phyloP scores from a whole-genome alignment of 2,113 vertebrate species.

The Otus sunia region DNA sequence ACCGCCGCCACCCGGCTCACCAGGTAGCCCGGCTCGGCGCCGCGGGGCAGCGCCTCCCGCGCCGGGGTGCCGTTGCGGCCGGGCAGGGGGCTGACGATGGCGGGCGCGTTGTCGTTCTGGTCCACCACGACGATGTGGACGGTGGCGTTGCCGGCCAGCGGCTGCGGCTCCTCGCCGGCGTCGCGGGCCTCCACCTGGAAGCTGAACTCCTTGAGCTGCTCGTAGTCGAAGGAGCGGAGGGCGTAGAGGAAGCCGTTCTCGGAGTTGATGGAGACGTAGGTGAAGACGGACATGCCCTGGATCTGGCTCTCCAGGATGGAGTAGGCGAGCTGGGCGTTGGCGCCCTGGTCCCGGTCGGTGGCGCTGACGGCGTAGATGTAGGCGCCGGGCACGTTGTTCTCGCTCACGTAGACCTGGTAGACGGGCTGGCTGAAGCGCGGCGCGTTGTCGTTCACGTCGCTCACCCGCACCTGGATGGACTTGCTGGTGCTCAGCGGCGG shows the following conservation, averaged over 20 bases:
- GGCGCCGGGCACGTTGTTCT: conserved; percentile 96
- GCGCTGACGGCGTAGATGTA: conserved; percentile 96
- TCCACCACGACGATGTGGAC: conserved; percentile 91
- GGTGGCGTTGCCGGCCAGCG: conserved; percentile 87
- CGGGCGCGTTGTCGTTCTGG: conserved; percentile 94
- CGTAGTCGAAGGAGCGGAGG: conserved; percentile 94
- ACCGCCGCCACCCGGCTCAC: conserved; percentile 91
- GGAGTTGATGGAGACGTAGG: conserved; percentile 97
- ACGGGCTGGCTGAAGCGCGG: conserved; percentile 89
- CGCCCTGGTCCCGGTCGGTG: conserved; percentile 88
- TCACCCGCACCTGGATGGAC: conserved; percentile 91
- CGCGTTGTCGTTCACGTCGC: conserved; percentile 95
- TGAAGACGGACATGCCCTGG: conserved; percentile 96
- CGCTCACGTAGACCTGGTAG: conserved; percentile 95
- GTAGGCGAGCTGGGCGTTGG: conserved; percentile 89
- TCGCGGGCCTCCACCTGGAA: conserved; percentile 92
- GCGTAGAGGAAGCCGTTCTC: conserved; percentile 97
- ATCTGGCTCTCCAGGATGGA: conserved; percentile 94
- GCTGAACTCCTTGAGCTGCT: conserved; percentile 94
- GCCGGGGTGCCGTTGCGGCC: conserved; percentile 90
- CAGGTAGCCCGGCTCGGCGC: conserved; percentile 92
- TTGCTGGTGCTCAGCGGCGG: conserved; percentile 89
- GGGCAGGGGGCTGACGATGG: conserved; percentile 86
- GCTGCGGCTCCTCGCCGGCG: conserved; percentile 81
- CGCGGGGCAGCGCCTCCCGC: conserved; percentile 86